Base-by-base conservation (phyloP, 1,140 invertebrate genomes). In the Steinernema khuongi region DNA sequence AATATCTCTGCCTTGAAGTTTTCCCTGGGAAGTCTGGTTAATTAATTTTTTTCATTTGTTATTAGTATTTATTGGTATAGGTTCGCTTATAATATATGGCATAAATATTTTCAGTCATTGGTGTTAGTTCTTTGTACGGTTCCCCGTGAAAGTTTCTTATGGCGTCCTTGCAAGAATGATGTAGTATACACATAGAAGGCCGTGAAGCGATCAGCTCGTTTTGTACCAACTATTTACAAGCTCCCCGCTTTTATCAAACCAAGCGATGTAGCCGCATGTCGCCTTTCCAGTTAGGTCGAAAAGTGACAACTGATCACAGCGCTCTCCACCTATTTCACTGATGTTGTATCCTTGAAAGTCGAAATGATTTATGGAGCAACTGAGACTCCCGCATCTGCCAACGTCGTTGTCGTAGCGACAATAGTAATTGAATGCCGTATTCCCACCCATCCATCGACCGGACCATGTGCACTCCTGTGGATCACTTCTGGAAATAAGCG, bases 211-310 rank as follows among this genome's bases (percentile, higher is more conserved):
- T 76, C 71, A 79, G 43, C 70, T 77, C n/a, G 80, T 82, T 50
- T 81, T 81, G 69, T 81, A 81, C 80, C 80, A 81, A 22, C 77
- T 80, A 43, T 81, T 82, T 0, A 81, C 76, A n/a, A 82, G 31
- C 19, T 81, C 74, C 19, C 73, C 74, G 26, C 67, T 60, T 22
- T 74, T 67, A 66, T 81, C 76, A 41, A 70, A 81, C 80, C 80
- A 81, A 22, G 76, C 81, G 60, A 81, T 81, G 68, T 80, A 81
- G n/a, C 80, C 80, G 44, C 80, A 81, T 14, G 80, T 81, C 14
- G 80, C 80, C 26, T 79, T 74, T 30, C 80, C 80, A 1, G 60
- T 79, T 17, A 74, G 66, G 30, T 81, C 79, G 72, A 81, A 81
- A 44, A 81, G 41, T 44, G 74, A 71, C 14, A 81, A 32, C 41